Percentiles rank a stretch among this genome's conserved stretches.
Evolutionary conservation across 2,113 vertebrate genomes (phyloP).

Genomic region (Microtus pennsylvanicus): DNA sequence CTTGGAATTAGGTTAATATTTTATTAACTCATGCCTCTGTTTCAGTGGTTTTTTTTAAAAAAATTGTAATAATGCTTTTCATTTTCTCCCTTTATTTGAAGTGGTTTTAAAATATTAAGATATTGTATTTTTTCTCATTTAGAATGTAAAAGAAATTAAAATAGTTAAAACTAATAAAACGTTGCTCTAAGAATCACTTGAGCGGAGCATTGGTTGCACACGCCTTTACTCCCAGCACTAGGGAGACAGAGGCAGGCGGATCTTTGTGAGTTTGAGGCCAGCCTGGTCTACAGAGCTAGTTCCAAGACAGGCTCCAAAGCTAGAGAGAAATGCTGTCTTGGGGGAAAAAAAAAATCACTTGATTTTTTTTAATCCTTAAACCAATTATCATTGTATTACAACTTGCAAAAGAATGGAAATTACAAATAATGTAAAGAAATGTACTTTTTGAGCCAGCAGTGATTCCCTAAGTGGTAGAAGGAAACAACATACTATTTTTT

Average conservation of each 20-base stretch:
- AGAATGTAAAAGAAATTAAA: conserved; percentile 34
- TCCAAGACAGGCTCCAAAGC: too few relatives aligned
- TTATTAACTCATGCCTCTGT: conserved; percentile 40
- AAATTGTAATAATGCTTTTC: conserved; percentile 9
- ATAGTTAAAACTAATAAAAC: conserved; percentile 23
- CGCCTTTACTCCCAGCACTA: too few relatives aligned
- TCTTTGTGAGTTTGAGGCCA: too few relatives aligned
- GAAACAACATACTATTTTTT: neutral
- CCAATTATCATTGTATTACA: conserved; percentile 35
- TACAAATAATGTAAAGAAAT: conserved; percentile 25
- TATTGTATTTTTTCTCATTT: conserved; percentile 45
- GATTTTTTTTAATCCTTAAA: conserved; percentile 35
- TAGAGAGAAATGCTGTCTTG: too few relatives aligned
- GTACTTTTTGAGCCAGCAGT: neutral
- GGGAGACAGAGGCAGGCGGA: too few relatives aligned
- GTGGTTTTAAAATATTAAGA: conserved; percentile 35
- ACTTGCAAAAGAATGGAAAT: conserved; percentile 33
- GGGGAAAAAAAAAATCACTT: neutral
- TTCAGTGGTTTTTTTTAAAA: conserved; percentile 48
- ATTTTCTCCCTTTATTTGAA: conserved; percentile 41
- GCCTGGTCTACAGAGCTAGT: too few relatives aligned
- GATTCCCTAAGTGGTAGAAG: conserved; percentile 17
- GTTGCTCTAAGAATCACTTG: neutral
- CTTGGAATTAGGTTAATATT: conserved; percentile 31
- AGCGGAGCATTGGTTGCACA: neutral